Evolutionary conservation across 2,797 vertebrate genomes (phyloP), one percentile per base, ranked within the genome.

Genomic region (Etheostoma nigrum): DNA sequence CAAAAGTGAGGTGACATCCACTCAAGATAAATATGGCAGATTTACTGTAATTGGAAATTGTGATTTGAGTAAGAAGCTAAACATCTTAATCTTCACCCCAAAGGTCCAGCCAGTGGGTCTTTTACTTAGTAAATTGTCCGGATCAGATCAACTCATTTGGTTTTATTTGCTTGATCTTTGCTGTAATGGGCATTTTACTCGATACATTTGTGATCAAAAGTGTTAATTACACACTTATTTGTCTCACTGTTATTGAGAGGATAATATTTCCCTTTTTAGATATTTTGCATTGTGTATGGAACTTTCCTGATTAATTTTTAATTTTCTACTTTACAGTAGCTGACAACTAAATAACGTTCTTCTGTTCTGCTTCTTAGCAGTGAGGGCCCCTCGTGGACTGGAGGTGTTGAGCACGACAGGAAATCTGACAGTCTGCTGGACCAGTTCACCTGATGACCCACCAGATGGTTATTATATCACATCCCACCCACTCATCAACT

Each of bases 391-490:
- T 63, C 76, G 68, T 73, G 91, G 76, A 74, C 76, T 97, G 86
- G 87, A 78, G 45, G 85, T 92, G 74, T 85, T 87, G 3, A 93
- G 93, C 53, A 42, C 87, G 9, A 88, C 87, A 33, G 91, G 91
- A 23, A 94, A 92, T 82, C 45, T 97, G 55, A 92, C 93, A 27
- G 88, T 95, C 72, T 94, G 93, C 78, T 97, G 97, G 96, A 89
- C 90, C 58, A 69, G 80, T 48, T 85, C 93, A 53, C 76, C 42
- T 23, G 82, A 76, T 4, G 91, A 93, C 54, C 47, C 71, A 23
- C 68, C 89, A 73, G 93, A 93, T 47, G 83, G 93, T 67, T 95
- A 95, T 88, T 90, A 92, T 55, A 77, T 97, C 87, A 82, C 90
- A 69, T 84, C 93, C 71, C 90, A 82, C 57, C 77, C 93, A 21